Percentiles rank a stretch among this genome's conserved stretches.
Conservation (phyloP, 2,888 invertebrate genomes). For the Dryocosmus kuriphilus region DNA sequence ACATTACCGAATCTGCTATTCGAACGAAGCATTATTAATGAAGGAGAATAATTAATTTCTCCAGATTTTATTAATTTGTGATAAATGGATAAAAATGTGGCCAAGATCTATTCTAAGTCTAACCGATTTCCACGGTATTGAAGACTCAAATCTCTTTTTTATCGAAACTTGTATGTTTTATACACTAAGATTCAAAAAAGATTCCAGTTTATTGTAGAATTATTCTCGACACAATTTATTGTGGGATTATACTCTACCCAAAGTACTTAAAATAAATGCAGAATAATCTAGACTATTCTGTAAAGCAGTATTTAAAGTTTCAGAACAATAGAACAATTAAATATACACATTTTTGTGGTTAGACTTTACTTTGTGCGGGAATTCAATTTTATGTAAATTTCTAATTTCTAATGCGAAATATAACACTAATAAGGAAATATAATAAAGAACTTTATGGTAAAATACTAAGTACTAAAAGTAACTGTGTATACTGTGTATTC, state of each 20-base stretch:
- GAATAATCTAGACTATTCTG: not conserved
- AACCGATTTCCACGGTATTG: not conserved
- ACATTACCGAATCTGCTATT: not conserved
- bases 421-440: too few species aligned
- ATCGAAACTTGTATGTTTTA: not conserved
- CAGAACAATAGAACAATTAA: not conserved
- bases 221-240: constrained; percentile 7
- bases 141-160: not conserved
- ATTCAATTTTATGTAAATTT: not conserved
- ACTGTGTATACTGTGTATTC: too few species aligned
- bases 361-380: too few species aligned
- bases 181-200: constrained; percentile 2
- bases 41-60: constrained; percentile 15
- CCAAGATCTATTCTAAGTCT: not conserved
- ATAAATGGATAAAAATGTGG: constrained; percentile 8
- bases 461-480: too few species aligned
- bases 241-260: constrained; percentile 6
- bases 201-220: constrained; percentile 18
- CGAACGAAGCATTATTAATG: not conserved
- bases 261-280: not conserved
- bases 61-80: not conserved
- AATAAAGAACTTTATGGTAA: too few species aligned
- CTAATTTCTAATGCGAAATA: not conserved
- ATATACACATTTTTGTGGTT: not conserved
- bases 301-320: not conserved